Conservation (phyloP, 1,140 invertebrate genomes). For the Zaprionus ghesquierei region DNA sequence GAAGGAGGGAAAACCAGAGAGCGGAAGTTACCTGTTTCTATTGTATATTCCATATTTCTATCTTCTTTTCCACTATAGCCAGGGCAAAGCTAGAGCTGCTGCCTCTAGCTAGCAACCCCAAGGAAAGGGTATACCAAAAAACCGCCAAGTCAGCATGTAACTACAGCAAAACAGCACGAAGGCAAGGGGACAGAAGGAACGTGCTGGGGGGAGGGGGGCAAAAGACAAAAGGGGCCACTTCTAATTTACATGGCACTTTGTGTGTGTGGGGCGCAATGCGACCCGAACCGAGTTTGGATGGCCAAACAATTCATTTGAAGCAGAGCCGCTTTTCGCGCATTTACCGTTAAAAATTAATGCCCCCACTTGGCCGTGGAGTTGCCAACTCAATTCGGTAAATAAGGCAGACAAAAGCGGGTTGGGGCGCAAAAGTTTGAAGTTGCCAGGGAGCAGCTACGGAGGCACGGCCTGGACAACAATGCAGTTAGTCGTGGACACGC, state of each 20-base stretch:
- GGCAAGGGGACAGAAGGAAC: no score
- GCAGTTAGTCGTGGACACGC: slow-evolving; percentile 34
- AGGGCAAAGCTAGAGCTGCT: not conserved
- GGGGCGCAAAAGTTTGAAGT: slow-evolving; percentile 14
- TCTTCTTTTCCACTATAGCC: no score
- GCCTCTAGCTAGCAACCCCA: not conserved
- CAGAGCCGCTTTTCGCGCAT: slow-evolving; percentile 73
- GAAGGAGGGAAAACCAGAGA: no score
- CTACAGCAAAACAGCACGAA: slow-evolving; percentile 25
- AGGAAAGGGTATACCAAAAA: slow-evolving; percentile 22
- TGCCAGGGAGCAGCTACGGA: not conserved
- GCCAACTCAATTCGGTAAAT: slow-evolving; percentile 70
- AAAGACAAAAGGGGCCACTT: slow-evolving; percentile 63
- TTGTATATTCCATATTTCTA: no score
- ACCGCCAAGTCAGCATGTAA: slow-evolving; percentile 32
- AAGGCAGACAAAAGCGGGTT: slow-evolving; percentile 44
- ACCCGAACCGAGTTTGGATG: not conserved
- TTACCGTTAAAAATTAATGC: slow-evolving; percentile 80
- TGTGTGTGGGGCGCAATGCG: not conserved
- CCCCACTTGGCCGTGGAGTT: slow-evolving; percentile 55
- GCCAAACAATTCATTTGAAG: slow-evolving; percentile 71
- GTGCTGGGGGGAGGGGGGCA: slow-evolving; percentile 15
- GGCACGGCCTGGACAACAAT: slow-evolving; percentile 7
- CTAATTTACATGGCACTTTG: slow-evolving; percentile 71
- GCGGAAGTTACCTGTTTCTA: no score